Conservation (phyloP, 2,888 invertebrate genomes). For the Sialis fuliginosa region DNA sequence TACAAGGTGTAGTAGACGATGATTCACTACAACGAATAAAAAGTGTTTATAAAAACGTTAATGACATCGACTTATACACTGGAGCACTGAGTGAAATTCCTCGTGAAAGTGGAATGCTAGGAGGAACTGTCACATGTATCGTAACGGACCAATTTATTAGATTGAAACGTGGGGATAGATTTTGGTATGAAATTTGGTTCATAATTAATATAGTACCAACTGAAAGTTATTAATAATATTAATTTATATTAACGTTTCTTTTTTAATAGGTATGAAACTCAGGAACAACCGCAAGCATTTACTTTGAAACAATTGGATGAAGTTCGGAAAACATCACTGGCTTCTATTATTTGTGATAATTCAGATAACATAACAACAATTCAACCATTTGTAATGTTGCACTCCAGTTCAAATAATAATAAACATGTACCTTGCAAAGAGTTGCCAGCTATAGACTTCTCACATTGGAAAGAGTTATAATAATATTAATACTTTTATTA, state of each 20-base stretch:
- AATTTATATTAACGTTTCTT: too few relatives aligned
- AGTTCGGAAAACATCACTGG: constrained; percentile 57
- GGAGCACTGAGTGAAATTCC: constrained; percentile 73
- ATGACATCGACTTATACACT: constrained; percentile 78
- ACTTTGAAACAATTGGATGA: constrained; percentile 60
- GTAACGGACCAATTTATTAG: constrained; percentile 71
- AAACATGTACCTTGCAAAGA: neutral
- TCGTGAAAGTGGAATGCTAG: constrained; percentile 50
- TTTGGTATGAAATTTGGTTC: constrained; percentile 44
- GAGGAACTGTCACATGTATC: constrained; percentile 71
- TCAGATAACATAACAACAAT: constrained; percentile 43
- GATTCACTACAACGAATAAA: constrained; percentile 42
- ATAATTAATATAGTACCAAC: too few relatives aligned
- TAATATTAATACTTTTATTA: too few relatives aligned
- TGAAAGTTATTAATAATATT: too few relatives aligned
- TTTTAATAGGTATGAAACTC: constrained; percentile 32
- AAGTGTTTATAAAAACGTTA: constrained; percentile 48
- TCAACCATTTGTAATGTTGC: constrained; percentile 48
- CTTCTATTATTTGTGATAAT: constrained; percentile 60
- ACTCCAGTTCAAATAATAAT: neutral
- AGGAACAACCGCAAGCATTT: constrained; percentile 43
- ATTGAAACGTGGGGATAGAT: constrained; percentile 65
- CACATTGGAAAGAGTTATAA: neutral
- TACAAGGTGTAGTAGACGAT: constrained; percentile 43
- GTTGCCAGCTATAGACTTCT: neutral